Conservation (phyloP, 2,888 invertebrate genomes). For the Frankliniella intonsa region DNA sequence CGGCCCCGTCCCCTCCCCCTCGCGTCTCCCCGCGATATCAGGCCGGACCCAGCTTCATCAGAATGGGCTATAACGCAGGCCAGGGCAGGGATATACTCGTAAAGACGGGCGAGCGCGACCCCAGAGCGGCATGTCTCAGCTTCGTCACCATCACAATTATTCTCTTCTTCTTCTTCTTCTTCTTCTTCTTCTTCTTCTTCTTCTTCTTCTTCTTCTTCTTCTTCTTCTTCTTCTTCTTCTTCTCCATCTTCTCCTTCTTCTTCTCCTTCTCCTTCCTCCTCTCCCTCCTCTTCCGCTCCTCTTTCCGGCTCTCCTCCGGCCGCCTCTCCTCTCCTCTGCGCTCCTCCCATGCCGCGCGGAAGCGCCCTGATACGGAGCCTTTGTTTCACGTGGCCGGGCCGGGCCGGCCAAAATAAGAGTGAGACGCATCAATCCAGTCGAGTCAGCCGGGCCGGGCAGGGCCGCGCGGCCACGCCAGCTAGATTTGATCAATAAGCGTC, state of each 20-base stretch:
- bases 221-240: background rate
- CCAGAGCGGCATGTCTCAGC: background rate
- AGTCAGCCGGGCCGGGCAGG: background rate
- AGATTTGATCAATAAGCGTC: too few relatives aligned
- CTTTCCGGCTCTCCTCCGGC: background rate
- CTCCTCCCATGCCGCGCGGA: too few relatives aligned
- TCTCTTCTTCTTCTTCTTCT: background rate
- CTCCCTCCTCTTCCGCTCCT: background rate
- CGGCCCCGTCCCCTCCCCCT: too few relatives aligned
- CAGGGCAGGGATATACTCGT: background rate
- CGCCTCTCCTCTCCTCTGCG: background rate
- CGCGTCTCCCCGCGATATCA: too few relatives aligned
- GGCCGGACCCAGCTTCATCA: too few relatives aligned
- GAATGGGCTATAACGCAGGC: too few relatives aligned
- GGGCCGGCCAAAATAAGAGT: too few relatives aligned
- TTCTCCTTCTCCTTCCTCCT: background rate
- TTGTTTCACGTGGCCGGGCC: too few relatives aligned
- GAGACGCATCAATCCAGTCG: too few relatives aligned
- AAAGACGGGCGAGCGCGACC: background rate
- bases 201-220: too few relatives aligned
- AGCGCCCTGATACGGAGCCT: too few relatives aligned
- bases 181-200: too few relatives aligned
- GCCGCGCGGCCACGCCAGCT: background rate
- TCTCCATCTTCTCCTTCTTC: background rate
- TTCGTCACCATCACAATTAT: background rate